Conservation (phyloP, 2,797 vertebrate species). For the Peromyscus eremicus region DNA sequence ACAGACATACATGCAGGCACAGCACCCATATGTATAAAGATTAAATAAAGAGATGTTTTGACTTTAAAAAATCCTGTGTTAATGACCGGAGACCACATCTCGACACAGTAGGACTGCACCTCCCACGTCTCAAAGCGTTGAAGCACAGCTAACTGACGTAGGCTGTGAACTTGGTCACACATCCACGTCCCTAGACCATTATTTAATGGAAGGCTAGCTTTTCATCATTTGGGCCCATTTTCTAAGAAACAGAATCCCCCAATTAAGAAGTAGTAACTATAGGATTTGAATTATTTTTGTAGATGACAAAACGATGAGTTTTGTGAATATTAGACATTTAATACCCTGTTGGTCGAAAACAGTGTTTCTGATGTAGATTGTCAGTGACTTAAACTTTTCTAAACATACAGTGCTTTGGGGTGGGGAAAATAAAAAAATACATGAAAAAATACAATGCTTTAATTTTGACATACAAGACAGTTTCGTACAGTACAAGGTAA, state of each 20-base stretch:
- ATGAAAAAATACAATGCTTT: slow-evolving; percentile 62
- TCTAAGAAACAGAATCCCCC: slow-evolving; percentile 38
- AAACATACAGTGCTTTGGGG: slow-evolving; percentile 48
- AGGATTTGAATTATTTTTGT: slow-evolving; percentile 45
- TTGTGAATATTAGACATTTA: slow-evolving; percentile 61
- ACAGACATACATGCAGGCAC: background rate
- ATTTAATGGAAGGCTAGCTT: background rate
- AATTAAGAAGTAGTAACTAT: slow-evolving; percentile 21
- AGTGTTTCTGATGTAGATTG: slow-evolving; percentile 40
- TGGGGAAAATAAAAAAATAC: background rate
- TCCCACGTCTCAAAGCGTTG: background rate
- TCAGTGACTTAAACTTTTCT: slow-evolving; percentile 69
- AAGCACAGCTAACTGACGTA: slow-evolving; percentile 32
- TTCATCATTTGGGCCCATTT: slow-evolving; percentile 57
- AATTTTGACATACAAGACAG: slow-evolving; percentile 63
- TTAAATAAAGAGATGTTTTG: background rate
- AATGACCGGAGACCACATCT: background rate
- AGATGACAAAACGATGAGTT: slow-evolving; percentile 44
- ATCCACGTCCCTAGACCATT: background rate
- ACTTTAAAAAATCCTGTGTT: background rate
- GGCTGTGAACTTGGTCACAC: background rate
- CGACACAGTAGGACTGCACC: background rate
- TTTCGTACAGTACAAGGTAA: slow-evolving; percentile 73
- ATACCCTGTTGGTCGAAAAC: slow-evolving; percentile 41
- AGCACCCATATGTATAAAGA: background rate